Conservation (phyloP, 2,113 vertebrate species). For the Myocastor coypus region DNA sequence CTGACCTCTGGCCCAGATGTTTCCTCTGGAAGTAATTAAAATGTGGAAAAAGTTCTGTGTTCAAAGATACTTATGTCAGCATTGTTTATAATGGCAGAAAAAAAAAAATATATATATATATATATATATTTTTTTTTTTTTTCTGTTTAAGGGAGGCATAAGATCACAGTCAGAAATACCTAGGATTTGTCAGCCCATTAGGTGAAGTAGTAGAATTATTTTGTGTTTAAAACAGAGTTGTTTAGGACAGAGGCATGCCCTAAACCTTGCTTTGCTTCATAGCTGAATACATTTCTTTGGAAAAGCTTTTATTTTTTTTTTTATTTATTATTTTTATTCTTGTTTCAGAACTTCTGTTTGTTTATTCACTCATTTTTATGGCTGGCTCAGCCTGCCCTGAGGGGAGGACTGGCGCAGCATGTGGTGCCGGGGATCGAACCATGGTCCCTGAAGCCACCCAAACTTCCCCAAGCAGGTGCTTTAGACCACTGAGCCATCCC, state of each 20-base stretch:
- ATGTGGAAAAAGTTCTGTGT: slow-evolving; percentile 30
- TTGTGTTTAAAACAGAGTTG: not conserved
- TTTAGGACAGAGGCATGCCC: not conserved
- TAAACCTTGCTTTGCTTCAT: not conserved
- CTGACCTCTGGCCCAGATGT: slow-evolving; percentile 54
- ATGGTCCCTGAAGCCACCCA: no score
- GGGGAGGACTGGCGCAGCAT: no score
- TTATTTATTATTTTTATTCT: no score
- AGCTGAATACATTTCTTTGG: not conserved
- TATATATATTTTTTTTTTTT: no score
- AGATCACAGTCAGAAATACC: not conserved
- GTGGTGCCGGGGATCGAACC: no score
- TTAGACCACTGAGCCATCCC: no score
- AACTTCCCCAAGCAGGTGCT: no score
- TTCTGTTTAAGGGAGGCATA: slow-evolving; percentile 4
- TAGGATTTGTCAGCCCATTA: not conserved
- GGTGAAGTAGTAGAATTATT: not conserved
- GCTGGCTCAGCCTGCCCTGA: no score
- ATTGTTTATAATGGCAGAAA: not conserved
- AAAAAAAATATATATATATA: no score
- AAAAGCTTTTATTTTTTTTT: slow-evolving; percentile 21
- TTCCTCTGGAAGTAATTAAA: slow-evolving; percentile 76
- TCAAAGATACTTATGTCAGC: not conserved
- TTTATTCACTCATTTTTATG: no score
- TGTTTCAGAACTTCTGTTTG: no score